Conservation (phyloP, 2,113 vertebrate genomes). For the Gadus macrocephalus region DNA sequence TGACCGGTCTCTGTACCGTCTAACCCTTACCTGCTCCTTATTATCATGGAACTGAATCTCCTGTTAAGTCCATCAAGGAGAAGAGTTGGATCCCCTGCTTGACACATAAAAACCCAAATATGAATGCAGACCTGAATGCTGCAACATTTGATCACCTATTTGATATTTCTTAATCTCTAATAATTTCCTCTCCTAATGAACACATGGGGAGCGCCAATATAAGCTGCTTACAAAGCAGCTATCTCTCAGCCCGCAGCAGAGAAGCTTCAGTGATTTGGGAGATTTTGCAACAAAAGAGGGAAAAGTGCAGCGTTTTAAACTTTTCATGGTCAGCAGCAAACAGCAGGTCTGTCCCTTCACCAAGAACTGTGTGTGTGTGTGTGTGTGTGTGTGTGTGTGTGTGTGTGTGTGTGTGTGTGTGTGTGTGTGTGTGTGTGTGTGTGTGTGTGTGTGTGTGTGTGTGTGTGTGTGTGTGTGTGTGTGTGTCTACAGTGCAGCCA, state of each 20-base stretch:
- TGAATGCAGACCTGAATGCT: too few relatives aligned
- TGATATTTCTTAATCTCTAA: constrained; percentile 34
- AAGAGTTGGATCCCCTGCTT: not conserved
- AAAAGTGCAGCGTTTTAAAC: too few relatives aligned
- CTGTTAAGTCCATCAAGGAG: too few relatives aligned
- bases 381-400: not conserved
- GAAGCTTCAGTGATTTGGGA: constrained; percentile 29
- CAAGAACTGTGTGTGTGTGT: not conserved
- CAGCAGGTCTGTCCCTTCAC: not conserved
- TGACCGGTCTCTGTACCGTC: too few relatives aligned
- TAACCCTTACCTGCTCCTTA: not conserved
- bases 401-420: too few relatives aligned
- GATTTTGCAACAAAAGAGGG: not conserved
- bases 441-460: too few relatives aligned
- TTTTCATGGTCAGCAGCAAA: not conserved
- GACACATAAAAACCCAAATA: not conserved
- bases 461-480: too few relatives aligned
- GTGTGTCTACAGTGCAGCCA: too few relatives aligned
- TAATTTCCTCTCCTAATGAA: constrained; percentile 39
- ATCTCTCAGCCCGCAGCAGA: constrained; percentile 43
- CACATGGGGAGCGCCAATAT: constrained; percentile 38
- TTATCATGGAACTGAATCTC: too few relatives aligned
- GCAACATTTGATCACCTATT: constrained; percentile 8
- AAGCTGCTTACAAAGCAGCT: constrained; percentile 47
- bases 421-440: too few relatives aligned